phyloP scores from a whole-genome alignment of 2,888 invertebrate genomes.

The Lithosia quadra region DNA sequence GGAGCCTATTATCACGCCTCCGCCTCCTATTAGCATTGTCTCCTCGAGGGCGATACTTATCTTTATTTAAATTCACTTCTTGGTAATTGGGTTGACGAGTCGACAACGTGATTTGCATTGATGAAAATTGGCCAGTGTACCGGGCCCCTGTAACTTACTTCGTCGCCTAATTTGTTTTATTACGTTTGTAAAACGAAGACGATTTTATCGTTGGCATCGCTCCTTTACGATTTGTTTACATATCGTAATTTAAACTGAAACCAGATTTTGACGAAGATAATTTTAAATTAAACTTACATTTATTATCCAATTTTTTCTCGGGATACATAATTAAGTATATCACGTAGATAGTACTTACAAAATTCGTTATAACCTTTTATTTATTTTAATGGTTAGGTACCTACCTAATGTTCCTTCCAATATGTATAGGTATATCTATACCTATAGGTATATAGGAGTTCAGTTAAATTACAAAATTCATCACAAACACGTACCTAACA shows the following conservation, averaged over 20 bases:
- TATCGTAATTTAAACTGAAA: conserved; percentile 38
- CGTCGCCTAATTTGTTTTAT: conserved; percentile 80
- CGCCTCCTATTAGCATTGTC: conserved; percentile 86
- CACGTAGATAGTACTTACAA: too few species aligned
- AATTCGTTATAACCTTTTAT: too few species aligned
- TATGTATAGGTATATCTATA: too few species aligned
- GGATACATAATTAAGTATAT: not conserved
- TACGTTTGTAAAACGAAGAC: conserved; percentile 73
- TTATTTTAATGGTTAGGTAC: too few species aligned
- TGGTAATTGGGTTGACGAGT: conserved; percentile 87
- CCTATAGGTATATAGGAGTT: not conserved
- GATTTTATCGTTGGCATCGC: conserved; percentile 52
- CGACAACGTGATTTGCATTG: conserved; percentile 88
- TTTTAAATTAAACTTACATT: not conserved
- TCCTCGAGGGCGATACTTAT: conserved; percentile 87
- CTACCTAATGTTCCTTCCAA: too few species aligned
- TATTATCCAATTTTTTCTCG: not conserved
- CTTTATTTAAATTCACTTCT: conserved; percentile 88
- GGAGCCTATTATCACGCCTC: conserved; percentile 85
- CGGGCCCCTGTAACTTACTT: conserved; percentile 73
- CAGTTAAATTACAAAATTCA: not conserved
- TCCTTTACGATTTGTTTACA: conserved; percentile 42
- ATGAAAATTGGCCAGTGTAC: conserved; percentile 84
- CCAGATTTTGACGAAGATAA: conserved; percentile 12
- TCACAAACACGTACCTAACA: not conserved